A percentile compares a stretch with the other conserved stretches of the same genome.
These are phyloP conservation scores for Leptosomus discolor DNA, from an alignment of 2,113 vertebrate genomes.

Conservation along the genomic window DNA sequence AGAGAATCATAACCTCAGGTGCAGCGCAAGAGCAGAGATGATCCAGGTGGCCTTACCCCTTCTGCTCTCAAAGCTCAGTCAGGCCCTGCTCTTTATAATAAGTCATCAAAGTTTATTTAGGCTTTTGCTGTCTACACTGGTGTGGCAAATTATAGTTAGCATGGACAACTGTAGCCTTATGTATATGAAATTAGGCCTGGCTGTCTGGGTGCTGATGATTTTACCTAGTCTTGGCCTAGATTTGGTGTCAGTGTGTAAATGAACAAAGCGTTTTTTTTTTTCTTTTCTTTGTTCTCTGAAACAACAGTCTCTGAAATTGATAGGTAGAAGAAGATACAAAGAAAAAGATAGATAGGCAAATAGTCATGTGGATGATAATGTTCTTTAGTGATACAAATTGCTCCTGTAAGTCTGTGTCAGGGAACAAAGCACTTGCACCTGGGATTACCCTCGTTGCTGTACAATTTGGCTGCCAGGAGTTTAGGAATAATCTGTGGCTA, in stretches of 20 bases:
- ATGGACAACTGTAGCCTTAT: neutral
- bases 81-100: neutral
- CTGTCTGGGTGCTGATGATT: neutral
- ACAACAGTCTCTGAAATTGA: neutral
- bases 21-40: neutral
- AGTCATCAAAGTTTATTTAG: neutral
- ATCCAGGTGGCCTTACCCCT: neutral
- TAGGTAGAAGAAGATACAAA: neutral
- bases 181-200: neutral
- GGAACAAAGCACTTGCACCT: neutral
- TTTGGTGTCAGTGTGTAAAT: neutral
- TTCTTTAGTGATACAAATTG: neutral
- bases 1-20: neutral
- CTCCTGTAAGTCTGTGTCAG: neutral
- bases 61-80: neutral
- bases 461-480: neutral
- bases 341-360: neutral
- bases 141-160: neutral
- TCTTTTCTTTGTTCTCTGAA: neutral
- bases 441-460: neutral
- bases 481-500: neutral
- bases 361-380: neutral
- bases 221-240: neutral
- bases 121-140: neutral
- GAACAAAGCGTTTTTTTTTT: neutral